Conservation (phyloP, 35 echinoderm and acorn worm genomes). For the Patiria miniata region DNA sequence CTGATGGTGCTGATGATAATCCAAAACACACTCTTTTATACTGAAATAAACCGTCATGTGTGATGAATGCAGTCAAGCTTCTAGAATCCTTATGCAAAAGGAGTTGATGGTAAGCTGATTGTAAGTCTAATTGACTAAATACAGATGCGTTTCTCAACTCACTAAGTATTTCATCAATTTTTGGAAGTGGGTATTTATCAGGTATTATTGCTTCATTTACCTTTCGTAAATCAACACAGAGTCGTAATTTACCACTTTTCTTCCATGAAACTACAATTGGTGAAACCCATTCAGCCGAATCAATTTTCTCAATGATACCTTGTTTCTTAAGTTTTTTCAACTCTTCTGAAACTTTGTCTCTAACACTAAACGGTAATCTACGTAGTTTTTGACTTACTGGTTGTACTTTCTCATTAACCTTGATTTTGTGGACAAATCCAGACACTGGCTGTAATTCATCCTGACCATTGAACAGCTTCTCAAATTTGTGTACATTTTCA, state of each 20-base stretch:
- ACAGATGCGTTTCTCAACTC: constrained; percentile 32
- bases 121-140: constrained; percentile 42
- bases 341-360: constrained; percentile 41
- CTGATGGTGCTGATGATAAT: constrained; percentile 54
- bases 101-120: constrained; percentile 51
- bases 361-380: constrained; percentile 46
- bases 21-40: constrained; percentile 62
- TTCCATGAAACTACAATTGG: constrained; percentile 44
- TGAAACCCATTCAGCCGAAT: constrained; percentile 50
- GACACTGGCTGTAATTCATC: neutral
- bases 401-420: constrained; percentile 11
- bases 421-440: constrained; percentile 30
- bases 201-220: constrained; percentile 62
- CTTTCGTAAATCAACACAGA: constrained; percentile 55
- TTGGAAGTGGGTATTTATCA: constrained; percentile 56
- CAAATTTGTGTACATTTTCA: neutral
- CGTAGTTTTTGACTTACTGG: constrained; percentile 61
- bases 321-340: constrained; percentile 29
- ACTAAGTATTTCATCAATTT: constrained; percentile 49
- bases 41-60: constrained; percentile 53
- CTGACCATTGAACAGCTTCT: neutral
- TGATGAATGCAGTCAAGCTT: constrained; percentile 46
- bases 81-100: constrained; percentile 20
- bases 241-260: constrained; percentile 28
- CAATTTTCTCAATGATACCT: constrained; percentile 43